Evolutionary conservation across 2,888 invertebrate species (phyloP).

Genomic region (Idaea aversata): DNA sequence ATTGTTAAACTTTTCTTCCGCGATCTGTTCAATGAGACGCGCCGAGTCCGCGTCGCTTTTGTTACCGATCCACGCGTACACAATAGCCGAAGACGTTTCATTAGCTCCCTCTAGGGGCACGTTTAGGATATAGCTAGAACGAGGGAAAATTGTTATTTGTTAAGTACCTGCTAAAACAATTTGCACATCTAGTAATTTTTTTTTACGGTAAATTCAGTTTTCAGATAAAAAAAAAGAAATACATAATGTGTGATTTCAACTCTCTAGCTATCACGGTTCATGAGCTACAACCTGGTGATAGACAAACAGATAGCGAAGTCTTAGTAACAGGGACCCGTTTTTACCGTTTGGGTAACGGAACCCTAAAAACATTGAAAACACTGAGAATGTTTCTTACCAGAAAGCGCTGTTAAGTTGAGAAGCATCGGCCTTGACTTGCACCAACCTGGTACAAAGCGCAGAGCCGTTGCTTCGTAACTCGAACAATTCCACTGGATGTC

Average conservation of each 20-base stretch:
- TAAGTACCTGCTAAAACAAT: background rate
- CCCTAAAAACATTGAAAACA: constrained; percentile 4
- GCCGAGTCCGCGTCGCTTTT: constrained; percentile 92
- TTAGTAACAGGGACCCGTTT: too few relatives aligned
- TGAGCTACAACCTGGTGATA: too few relatives aligned
- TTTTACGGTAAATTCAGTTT: background rate
- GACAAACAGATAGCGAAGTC: too few relatives aligned
- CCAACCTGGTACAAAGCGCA: constrained; percentile 93
- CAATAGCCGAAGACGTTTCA: constrained; percentile 88
- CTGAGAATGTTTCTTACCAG: constrained; percentile 82
- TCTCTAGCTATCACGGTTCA: too few relatives aligned
- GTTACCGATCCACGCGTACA: constrained; percentile 97
- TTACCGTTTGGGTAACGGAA: too few relatives aligned
- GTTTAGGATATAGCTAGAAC: constrained; percentile 91
- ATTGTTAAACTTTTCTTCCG: constrained; percentile 94
- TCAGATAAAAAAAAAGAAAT: background rate
- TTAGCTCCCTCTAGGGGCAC: constrained; percentile 95
- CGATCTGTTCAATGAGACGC: constrained; percentile 92
- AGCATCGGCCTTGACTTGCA: constrained; percentile 94
- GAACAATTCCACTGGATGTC: constrained; percentile 91
- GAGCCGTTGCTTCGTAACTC: constrained; percentile 98
- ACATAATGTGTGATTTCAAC: background rate
- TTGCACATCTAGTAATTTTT: too few relatives aligned
- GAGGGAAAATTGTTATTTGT: background rate
- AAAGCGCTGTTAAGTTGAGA: constrained; percentile 94